Conservation (phyloP, 2,888 invertebrate species). For the Bugula neritina region DNA sequence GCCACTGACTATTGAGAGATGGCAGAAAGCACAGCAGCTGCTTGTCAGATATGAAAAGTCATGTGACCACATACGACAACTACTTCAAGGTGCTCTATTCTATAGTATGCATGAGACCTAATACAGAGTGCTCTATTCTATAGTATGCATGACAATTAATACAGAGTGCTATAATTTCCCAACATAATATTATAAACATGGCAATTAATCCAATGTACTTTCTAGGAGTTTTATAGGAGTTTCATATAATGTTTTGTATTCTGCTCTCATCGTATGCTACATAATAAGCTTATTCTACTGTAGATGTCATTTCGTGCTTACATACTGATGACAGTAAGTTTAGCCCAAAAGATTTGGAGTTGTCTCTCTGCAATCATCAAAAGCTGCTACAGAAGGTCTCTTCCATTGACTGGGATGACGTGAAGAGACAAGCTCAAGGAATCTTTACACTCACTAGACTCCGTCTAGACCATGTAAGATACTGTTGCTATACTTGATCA, state of each 20-base stretch:
- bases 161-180: no score
- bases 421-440: constrained; percentile 8
- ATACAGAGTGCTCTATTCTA: no score
- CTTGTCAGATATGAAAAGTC: not conserved
- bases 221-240: no score
- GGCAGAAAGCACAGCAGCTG: not conserved
- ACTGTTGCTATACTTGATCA: no score
- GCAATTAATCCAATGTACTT: no score
- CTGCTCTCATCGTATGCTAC: no score
- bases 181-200: no score
- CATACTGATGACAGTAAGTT: no score
- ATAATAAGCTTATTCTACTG: no score
- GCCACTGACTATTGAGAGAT: constrained; percentile 7
- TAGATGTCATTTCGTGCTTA: no score
- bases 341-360: not conserved
- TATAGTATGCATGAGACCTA: not conserved
- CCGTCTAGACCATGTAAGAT: not conserved
- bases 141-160: no score
- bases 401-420: constrained; percentile 2
- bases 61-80: not conserved
- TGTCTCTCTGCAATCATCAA: not conserved
- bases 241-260: no score
- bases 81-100: not conserved
- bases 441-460: not conserved
- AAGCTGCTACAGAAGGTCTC: not conserved